Evolutionary conservation across 2,113 vertebrate species (phyloP), one percentile per base, ranked within the genome.

Genomic region (Microcebus tavaratra): DNA sequence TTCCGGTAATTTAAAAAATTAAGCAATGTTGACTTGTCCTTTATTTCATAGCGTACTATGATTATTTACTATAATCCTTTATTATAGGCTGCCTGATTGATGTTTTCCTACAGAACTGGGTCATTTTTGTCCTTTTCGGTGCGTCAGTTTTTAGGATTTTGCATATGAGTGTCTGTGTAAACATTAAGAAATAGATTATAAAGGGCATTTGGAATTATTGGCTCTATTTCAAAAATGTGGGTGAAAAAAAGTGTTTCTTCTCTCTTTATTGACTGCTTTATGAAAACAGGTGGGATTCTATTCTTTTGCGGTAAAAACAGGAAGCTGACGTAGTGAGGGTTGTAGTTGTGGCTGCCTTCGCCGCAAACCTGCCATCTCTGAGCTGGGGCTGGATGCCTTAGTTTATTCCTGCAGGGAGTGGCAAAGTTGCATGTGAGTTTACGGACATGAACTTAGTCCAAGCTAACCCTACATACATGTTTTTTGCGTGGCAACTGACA

Each of bases 1-100:
- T 75, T 59, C 79, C 4, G 72, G 92, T 86, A 94, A 92, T 94
- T 91, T 89, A 39, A 11, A 53, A 82, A 31, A 86, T 65, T 90
- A 73, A 92, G 50, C 72, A 31, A 12, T 36, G 4, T 57, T 57
- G 89, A 82, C 87, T 63, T 70, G 20, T n/a, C 42, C 45, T 48
- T 50, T 48, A 23, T 63, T 75, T 81, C 29, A 31, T 20, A 17
- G 23, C n/a, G 76, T 70, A n/a, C 39, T 39, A 6, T 42, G 50
- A 39, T 61, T 81, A 80, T 34, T 36, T 15, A 8, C 59, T 31
- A 0, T 45, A 31, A 50, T 39, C 27, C n/a, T 57, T 50, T 57
- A 5, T 68, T 21, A 5, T 7, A 31, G 72, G n/a, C 21, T 88
- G 78, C 34, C 59, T 78, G 50, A 59, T 63, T 12, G 65, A 80